These are phyloP conservation scores for Pachydiplax longipennis DNA, from an alignment of 2,888 invertebrate species.

Conservation along the genomic window DNA sequence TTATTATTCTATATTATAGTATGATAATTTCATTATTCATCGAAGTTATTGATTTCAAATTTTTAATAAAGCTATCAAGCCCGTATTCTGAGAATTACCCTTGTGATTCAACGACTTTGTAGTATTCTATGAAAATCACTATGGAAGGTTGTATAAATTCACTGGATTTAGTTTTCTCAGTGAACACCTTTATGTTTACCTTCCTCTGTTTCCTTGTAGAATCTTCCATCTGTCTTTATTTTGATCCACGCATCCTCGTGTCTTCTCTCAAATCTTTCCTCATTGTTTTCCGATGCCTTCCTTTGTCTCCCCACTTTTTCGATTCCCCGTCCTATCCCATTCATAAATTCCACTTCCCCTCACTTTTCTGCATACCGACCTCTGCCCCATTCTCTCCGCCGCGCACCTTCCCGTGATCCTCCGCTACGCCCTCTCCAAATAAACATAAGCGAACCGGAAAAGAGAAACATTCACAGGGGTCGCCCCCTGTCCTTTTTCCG, in stretches of 20 bases:
- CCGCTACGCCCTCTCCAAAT: background rate
- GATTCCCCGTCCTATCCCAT: background rate
- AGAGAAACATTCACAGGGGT: conserved; percentile 1
- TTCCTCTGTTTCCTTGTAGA: background rate
- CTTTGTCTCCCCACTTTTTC: background rate
- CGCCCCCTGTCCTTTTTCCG: background rate
- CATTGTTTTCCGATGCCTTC: background rate
- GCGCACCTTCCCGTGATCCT: background rate
- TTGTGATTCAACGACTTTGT: too few relatives aligned
- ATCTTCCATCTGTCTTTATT: background rate
- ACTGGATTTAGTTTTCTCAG: too few relatives aligned
- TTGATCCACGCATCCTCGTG: background rate
- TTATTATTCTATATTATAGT: too few relatives aligned
- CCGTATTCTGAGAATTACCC: too few relatives aligned
- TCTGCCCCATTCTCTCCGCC: background rate
- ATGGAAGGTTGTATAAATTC: too few relatives aligned
- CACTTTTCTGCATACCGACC: background rate
- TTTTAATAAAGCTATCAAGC: too few relatives aligned
- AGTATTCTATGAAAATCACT: too few relatives aligned
- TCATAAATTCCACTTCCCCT: background rate
- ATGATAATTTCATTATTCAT: too few relatives aligned
- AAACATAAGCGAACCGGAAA: background rate
- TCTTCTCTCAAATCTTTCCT: background rate
- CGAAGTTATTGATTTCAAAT: too few relatives aligned
- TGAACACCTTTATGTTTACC: too few relatives aligned